A percentile compares a stretch with the other conserved stretches of the same genome.
phyloP scores from a whole-genome alignment of 2,888 invertebrate species.

The Fissipunctia ypsillon region DNA sequence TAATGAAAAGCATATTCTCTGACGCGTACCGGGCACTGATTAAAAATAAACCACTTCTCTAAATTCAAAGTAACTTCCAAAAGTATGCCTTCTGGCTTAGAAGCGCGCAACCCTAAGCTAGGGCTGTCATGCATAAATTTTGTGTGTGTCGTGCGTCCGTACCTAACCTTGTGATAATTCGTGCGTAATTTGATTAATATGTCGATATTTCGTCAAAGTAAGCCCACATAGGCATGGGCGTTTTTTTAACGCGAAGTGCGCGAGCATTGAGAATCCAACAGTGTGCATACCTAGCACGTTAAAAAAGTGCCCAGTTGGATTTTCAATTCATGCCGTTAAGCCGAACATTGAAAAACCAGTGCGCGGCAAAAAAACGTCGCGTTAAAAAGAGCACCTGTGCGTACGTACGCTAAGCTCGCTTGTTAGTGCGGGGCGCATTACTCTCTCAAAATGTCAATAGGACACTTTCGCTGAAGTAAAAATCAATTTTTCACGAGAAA shows the following conservation, averaged over 20 bases:
- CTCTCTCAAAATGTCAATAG: conserved; percentile 50
- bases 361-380: not conserved
- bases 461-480: conserved; percentile 58
- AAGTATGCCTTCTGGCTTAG: not conserved
- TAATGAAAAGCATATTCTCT: conserved; percentile 4
- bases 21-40: not conserved
- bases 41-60: conserved; percentile 3
- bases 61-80: conserved; percentile 16
- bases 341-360: not conserved
- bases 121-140: conserved; percentile 56
- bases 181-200: conserved; percentile 63
- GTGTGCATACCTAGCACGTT: not conserved
- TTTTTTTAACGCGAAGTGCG: not conserved
- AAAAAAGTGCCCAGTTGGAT: not conserved
- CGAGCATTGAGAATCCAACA: not conserved
- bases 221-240: not conserved
- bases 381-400: not conserved
- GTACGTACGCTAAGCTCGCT: conserved; percentile 1
- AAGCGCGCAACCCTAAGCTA: conserved; percentile 43
- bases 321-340: not conserved
- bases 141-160: conserved; percentile 55
- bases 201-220: conserved; percentile 47
- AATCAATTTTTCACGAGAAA: conserved; percentile 55
- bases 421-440: conserved; percentile 27
- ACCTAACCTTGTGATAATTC: conserved; percentile 61